Percentiles rank a stretch among this genome's conserved stretches.
phyloP scores from a whole-genome alignment of 2,113 vertebrate species.

The Oplegnathus fasciatus region DNA sequence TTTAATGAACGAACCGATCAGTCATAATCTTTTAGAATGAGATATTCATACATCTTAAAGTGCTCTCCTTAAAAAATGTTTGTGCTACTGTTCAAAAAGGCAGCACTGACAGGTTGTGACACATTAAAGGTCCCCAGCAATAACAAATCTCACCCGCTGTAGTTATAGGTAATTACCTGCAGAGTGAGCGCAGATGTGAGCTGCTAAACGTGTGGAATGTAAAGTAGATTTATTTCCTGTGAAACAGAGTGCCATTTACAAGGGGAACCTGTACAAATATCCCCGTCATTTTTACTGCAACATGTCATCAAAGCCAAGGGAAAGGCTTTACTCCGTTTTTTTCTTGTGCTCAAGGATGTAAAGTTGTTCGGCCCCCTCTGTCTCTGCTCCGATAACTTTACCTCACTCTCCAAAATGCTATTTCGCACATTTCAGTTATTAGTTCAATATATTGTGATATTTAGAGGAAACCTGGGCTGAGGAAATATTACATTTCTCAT shows the following conservation, averaged over 20 bases:
- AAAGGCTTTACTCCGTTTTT: slow-evolving; percentile 33
- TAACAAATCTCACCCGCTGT: slow-evolving; percentile 37
- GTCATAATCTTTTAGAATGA: neutral
- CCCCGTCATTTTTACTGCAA: slow-evolving; percentile 28
- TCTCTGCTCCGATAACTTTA: neutral
- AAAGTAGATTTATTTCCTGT: slow-evolving; percentile 67
- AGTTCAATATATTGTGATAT: neutral
- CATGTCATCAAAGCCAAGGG: slow-evolving; percentile 55
- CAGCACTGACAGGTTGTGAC: slow-evolving; percentile 26
- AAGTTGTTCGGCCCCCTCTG: slow-evolving; percentile 7
- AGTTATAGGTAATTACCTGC: slow-evolving; percentile 54
- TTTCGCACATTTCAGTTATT: neutral
- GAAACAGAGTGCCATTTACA: slow-evolving; percentile 74
- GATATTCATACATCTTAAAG: slow-evolving; percentile 8
- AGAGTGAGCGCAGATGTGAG: slow-evolving; percentile 59
- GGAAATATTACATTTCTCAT: slow-evolving; percentile 40
- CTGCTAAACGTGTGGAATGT: slow-evolving; percentile 59
- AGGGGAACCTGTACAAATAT: slow-evolving; percentile 68
- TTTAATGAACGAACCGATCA: neutral
- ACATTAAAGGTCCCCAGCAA: slow-evolving; percentile 36
- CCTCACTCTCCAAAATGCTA: neutral
- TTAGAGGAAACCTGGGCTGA: neutral
- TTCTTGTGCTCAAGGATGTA: slow-evolving; percentile 13
- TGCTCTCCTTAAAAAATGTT: slow-evolving; percentile 4
- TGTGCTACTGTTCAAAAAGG: slow-evolving; percentile 18